Percentiles rank a stretch among this genome's conserved stretches.
phyloP scores from a whole-genome alignment of 2,113 vertebrate species.

The Triplophysa tibetana region DNA sequence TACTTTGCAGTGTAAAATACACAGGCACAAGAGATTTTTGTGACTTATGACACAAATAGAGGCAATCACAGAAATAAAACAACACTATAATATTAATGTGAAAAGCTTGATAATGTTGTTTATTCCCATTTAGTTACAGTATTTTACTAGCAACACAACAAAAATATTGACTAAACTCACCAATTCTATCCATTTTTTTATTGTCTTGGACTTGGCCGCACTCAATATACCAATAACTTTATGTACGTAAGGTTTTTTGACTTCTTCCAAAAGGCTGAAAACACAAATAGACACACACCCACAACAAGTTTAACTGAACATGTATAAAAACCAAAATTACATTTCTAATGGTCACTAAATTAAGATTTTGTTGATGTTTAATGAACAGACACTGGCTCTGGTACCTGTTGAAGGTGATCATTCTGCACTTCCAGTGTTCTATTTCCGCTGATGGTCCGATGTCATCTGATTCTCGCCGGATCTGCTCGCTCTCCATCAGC shows the following conservation, averaged over 20 bases:
- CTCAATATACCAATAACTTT: conserved; percentile 80
- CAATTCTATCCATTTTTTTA: conserved; percentile 80
- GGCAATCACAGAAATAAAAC: too few species aligned
- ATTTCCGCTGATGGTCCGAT: conserved; percentile 79
- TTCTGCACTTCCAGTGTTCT: conserved; percentile 80
- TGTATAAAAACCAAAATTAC: background rate
- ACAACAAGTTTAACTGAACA: conserved; percentile 20
- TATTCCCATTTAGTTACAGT: too few species aligned
- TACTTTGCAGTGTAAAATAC: too few species aligned
- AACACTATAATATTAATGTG: too few species aligned
- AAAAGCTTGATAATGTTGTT: too few species aligned
- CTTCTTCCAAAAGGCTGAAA: conserved; percentile 79
- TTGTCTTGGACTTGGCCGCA: conserved; percentile 72
- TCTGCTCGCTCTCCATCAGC: conserved; percentile 78
- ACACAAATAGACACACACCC: conserved; percentile 25
- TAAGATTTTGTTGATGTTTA: background rate
- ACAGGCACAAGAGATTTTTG: too few species aligned
- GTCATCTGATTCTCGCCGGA: conserved; percentile 80
- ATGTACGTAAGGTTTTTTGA: conserved; percentile 78
- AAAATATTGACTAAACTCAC: conserved; percentile 55
- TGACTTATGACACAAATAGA: too few species aligned
- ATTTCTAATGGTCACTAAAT: conserved; percentile 2
- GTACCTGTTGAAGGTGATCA: conserved; percentile 80
- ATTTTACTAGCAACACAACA: too few species aligned
- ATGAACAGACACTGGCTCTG: background rate